Evolutionary conservation across 1,140 invertebrate species (phyloP).

Genomic region (Zaprionus ghesquierei): DNA sequence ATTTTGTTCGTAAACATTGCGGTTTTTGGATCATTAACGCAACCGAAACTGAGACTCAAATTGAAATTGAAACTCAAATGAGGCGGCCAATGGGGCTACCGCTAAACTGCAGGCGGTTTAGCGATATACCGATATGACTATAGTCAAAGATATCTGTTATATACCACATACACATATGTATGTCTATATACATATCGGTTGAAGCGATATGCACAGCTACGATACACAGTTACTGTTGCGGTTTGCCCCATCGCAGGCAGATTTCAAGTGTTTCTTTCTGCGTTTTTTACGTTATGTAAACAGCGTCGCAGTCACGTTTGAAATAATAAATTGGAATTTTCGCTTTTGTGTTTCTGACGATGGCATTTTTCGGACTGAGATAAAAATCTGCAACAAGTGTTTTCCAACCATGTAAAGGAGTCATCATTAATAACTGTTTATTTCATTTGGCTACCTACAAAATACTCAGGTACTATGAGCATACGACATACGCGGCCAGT

Average conservation of each 20-base stretch:
- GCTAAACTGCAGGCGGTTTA: conserved; percentile 63
- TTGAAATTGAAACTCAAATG: conserved; percentile 41
- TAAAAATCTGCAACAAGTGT: conserved; percentile 59
- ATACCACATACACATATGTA: not conserved
- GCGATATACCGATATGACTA: conserved; percentile 28
- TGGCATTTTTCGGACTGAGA: conserved; percentile 39
- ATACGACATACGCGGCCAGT: not conserved
- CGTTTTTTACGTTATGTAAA: conserved; percentile 61
- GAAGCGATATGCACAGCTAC: conserved; percentile 47
- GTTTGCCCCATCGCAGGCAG: conserved; percentile 47
- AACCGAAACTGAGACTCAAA: conserved; percentile 28
- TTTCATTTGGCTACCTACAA: conserved; percentile 30
- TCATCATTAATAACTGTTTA: conserved; percentile 59
- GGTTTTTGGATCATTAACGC: conserved; percentile 46
- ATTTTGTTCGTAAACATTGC: no score
- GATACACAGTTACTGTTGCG: conserved; percentile 48
- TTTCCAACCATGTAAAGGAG: conserved; percentile 47
- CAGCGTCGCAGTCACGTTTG: conserved; percentile 65
- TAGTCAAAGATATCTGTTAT: conserved; percentile 25
- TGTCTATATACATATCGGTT: conserved; percentile 15
- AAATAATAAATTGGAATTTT: conserved; percentile 55
- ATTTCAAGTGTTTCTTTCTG: conserved; percentile 63
- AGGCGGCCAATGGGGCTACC: conserved; percentile 23
- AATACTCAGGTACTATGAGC: not conserved
- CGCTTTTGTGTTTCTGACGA: conserved; percentile 28